Conservation (phyloP, 2,888 invertebrate species). For the Acrobasis suavella region DNA sequence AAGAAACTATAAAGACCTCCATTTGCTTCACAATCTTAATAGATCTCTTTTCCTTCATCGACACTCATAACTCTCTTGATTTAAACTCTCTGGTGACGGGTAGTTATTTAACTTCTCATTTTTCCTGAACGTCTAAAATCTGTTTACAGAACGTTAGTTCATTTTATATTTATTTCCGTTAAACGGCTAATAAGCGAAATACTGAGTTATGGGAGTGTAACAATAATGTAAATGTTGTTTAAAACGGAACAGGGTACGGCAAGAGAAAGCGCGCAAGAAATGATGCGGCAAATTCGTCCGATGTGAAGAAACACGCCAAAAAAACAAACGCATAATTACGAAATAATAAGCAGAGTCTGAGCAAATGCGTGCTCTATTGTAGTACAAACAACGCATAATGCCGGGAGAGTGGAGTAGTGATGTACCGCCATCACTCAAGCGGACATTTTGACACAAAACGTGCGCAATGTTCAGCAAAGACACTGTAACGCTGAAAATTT, state of each 20-base stretch:
- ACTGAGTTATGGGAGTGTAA: conserved; percentile 19
- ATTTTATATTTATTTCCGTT: conserved; percentile 5
- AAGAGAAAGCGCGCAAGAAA: conserved; percentile 54
- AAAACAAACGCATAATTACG: conserved; percentile 49
- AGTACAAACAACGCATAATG: conserved; percentile 29
- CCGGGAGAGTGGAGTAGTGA: conserved; percentile 22
- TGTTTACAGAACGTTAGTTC: neutral
- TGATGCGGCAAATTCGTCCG: conserved; percentile 48
- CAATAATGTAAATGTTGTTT: conserved; percentile 25
- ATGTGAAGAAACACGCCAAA: conserved; percentile 38
- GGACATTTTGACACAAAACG: conserved; percentile 20
- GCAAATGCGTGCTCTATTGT: conserved; percentile 34
- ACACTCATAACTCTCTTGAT: no score
- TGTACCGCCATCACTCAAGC: conserved; percentile 7
- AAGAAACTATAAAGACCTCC: no score
- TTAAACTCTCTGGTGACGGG: no score
- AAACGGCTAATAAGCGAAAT: neutral
- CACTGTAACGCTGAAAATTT: no score
- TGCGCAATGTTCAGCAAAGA: conserved; percentile 20
- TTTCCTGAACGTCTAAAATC: no score
- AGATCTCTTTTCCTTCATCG: no score
- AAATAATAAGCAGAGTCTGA: conserved; percentile 49
- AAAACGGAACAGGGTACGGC: conserved; percentile 37
- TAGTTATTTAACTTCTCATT: no score
- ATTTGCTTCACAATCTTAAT: no score